Base-by-base conservation (phyloP, 2,113 vertebrate genomes). In the Cyphomyrus plagiostoma region DNA sequence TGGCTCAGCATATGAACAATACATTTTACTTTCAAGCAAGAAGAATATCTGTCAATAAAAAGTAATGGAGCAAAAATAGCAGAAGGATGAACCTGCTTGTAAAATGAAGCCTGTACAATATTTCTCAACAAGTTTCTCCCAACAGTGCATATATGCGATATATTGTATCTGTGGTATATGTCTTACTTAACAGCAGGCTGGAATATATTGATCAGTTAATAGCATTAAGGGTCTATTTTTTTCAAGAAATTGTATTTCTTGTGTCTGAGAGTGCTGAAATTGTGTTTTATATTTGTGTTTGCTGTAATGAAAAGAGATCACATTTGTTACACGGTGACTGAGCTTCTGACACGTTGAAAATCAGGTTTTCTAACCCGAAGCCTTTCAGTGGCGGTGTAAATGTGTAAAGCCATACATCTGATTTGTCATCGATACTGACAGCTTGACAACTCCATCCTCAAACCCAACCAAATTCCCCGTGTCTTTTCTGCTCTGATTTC, bases 401-500 rank as follows among this genome's bases (percentile, higher is more conserved):
- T n/a, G 48, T 39, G 26, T 56, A 17, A 87, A 87, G 15, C 26
- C 49, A 52, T 52, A 56, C 13, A 87, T 87, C 50, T 39, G 48
- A 87, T 35, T 39, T 17, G 49, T 56, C 26, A 87, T 53, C 21
- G 30, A 26, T 15, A 26, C 85, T 56, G 85, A 87, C 85, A 56
- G 85, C 49, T 39, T 53, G 50, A 87, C 85, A 56, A 46, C 39
- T n/a, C 15, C 17, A n/a, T 56, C 49, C 50, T 35, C 26, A 4
- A 35, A 87, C 26, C 35, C 4, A 56, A 49, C 42, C 30, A 39
- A 39, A 87, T 87, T 87, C 10, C 82, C 88, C 1, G 35, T 42
- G 3, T 88, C 21, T 53, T 9, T 17, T 35, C 50, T 21, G 85
- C n/a, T 86, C 11, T 53, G n/a, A 52, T 91, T 91, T 92, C 87